phyloP scores from a whole-genome alignment of 2,797 vertebrate genomes.

The Nothura maculosa region DNA sequence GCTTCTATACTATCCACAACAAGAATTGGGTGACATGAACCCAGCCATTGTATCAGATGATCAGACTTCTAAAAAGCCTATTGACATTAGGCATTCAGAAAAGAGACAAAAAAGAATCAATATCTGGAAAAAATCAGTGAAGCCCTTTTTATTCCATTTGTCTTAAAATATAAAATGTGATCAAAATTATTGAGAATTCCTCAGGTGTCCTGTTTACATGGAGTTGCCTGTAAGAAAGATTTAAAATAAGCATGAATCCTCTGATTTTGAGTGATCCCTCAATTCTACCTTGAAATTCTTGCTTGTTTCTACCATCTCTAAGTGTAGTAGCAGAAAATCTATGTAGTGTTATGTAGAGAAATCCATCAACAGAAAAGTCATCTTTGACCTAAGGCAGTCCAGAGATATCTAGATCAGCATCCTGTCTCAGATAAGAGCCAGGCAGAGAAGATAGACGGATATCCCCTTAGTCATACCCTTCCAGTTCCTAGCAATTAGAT shows the following conservation, averaged over 20 bases:
- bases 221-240: not conserved
- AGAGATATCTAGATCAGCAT: not conserved
- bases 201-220: not conserved
- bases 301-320: not conserved
- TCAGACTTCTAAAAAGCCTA: accelerated
- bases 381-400: not conserved
- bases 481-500: not conserved
- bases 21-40: not conserved
- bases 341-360: not conserved
- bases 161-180: not conserved
- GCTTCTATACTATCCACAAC: not conserved
- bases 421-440: not conserved
- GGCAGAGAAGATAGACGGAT: not conserved
- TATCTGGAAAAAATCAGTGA: not conserved
- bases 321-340: not conserved
- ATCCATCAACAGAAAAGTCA: not conserved
- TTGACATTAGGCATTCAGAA: not conserved
- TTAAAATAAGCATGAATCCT: not conserved
- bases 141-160: not conserved
- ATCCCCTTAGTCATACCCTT: not conserved
- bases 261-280: not conserved
- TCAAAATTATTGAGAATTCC: not conserved
- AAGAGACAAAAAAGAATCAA: not conserved
- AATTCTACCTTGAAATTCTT: not conserved
- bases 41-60: not conserved